phyloP scores from a whole-genome alignment of 2,888 invertebrate species.

The Drosophila leonis region DNA sequence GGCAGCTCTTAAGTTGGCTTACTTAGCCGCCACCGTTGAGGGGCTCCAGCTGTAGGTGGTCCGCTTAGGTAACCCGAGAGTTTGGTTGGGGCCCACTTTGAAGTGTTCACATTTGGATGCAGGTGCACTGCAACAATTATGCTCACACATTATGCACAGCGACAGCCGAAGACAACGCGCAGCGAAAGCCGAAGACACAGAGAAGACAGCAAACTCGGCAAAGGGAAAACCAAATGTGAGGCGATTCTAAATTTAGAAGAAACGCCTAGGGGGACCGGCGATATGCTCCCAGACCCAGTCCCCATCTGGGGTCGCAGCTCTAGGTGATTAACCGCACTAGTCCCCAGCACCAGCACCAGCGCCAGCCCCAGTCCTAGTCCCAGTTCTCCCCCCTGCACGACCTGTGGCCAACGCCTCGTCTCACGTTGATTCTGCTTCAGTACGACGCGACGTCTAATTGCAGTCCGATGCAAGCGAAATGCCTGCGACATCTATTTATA shows the following conservation, averaged over 20 bases:
- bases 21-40: conserved; percentile 27
- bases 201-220: conserved; percentile 8
- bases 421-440: conserved; percentile 29
- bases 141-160: conserved; percentile 56
- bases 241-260: conserved; percentile 74
- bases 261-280: conserved; percentile 47
- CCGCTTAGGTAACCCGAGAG: conserved; percentile 62
- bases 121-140: conserved; percentile 70
- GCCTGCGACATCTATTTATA: conserved; percentile 67
- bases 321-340: conserved; percentile 74
- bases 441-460: conserved; percentile 63
- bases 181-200: background rate
- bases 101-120: conserved; percentile 48
- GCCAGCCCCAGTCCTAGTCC: background rate
- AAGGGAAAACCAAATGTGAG: conserved; percentile 61
- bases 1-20: conserved; percentile 5
- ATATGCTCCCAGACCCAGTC: conserved; percentile 18
- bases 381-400: conserved; percentile 1
- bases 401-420: conserved; percentile 4
- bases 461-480: conserved; percentile 44
- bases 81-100: conserved; percentile 19
- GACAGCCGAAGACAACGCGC: conserved; percentile 31
- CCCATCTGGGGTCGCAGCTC: conserved; percentile 50
- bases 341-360: conserved; percentile 17
- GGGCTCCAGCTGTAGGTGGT: conserved; percentile 35